phyloP scores from a whole-genome alignment of 2,113 vertebrate species.

The Python bivittatus region DNA sequence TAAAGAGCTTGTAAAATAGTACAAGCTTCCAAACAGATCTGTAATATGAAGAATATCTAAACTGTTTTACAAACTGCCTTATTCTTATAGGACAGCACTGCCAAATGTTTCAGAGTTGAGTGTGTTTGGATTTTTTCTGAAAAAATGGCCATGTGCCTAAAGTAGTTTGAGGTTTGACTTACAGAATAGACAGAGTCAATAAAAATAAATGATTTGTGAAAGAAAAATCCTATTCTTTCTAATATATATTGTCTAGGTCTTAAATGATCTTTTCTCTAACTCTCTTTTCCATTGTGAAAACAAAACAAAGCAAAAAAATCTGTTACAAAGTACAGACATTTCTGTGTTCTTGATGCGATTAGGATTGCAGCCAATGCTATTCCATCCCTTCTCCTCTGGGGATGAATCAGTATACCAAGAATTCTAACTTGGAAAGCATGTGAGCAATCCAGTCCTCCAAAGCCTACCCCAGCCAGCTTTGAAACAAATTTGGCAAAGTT shows the following conservation, averaged over 20 bases:
- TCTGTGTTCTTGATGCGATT: constrained; percentile 38
- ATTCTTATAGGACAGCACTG: constrained; percentile 44
- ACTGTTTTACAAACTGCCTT: constrained; percentile 62
- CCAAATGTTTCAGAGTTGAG: constrained; percentile 47
- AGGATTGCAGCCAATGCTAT: constrained; percentile 18
- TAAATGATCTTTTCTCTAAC: constrained; percentile 3
- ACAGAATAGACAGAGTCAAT: constrained; percentile 24
- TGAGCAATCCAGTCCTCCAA: constrained; percentile 22
- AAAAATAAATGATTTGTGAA: constrained; percentile 22
- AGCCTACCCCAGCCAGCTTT: background rate
- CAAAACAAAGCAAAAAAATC: constrained; percentile 16
- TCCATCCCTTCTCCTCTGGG: constrained; percentile 2
- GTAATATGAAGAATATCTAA: constrained; percentile 29
- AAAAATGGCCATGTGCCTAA: constrained; percentile 43
- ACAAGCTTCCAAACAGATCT: constrained; percentile 11
- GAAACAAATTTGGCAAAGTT: background rate
- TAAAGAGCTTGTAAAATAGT: background rate
- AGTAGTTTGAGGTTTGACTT: constrained; percentile 32
- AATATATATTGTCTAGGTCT: background rate
- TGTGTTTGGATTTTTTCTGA: constrained; percentile 20
- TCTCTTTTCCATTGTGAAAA: constrained; percentile 26
- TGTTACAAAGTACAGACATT: constrained; percentile 28
- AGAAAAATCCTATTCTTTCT: background rate
- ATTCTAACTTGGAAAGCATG: constrained; percentile 11
- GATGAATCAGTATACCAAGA: constrained; percentile 33